Evolutionary conservation across 1,140 invertebrate genomes (phyloP).

Genomic region (Ylistrum balloti): DNA sequence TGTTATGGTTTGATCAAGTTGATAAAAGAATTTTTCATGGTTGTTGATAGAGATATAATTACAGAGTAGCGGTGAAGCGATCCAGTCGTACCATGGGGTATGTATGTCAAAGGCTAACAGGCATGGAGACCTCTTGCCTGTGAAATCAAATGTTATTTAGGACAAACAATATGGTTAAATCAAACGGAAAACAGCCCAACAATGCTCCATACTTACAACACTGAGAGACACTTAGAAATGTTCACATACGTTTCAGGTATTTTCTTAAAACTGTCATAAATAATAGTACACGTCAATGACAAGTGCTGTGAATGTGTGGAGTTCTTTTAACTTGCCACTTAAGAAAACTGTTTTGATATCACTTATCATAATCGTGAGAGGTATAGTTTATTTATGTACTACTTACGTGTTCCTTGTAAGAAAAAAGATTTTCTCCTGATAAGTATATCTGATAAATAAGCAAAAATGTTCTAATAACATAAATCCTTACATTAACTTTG

Average conservation of each 20-base stretch:
- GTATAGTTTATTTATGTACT: neutral
- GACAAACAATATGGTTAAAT: neutral
- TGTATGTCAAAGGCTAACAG: neutral
- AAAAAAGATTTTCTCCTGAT: no score
- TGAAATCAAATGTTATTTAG: neutral
- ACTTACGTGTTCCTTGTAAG: neutral
- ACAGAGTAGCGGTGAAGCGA: neutral
- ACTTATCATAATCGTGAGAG: neutral
- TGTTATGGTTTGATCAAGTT: neutral
- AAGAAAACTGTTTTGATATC: neutral
- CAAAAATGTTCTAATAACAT: no score
- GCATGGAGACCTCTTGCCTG: neutral
- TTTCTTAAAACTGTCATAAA: neutral
- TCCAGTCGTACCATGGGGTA: neutral
- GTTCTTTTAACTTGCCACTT: neutral
- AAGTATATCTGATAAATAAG: no score
- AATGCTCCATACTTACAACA: neutral
- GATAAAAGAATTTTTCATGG: neutral
- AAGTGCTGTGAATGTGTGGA: neutral
- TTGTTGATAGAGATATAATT: neutral
- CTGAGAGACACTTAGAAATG: no score
- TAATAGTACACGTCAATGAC: neutral
- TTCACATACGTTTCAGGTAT: no score
- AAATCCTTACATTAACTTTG: no score
- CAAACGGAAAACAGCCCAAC: neutral